Evolutionary conservation across 2,888 invertebrate species (phyloP).

Genomic region (Phymatocera aterrima): DNA sequence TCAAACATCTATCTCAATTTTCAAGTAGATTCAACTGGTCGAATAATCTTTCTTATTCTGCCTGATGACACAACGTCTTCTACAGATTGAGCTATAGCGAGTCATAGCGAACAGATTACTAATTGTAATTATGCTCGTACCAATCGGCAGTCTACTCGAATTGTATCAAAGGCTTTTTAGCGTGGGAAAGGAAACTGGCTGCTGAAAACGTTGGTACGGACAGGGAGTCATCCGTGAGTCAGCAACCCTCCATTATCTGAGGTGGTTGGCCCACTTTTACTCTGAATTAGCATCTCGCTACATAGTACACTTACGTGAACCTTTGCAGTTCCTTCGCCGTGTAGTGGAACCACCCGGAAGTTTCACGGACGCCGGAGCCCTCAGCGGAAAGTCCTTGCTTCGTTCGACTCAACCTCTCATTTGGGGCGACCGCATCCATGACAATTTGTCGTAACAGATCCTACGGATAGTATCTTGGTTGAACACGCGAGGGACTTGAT

Average conservation of each 20-base stretch:
- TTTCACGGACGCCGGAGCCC: conserved; percentile 19
- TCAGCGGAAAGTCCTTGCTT: conserved; percentile 3
- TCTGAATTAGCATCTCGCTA: conserved; percentile 43
- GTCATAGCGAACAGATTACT: not conserved
- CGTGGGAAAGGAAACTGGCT: not conserved
- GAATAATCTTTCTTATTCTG: not conserved
- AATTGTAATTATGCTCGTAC: conserved; percentile 7
- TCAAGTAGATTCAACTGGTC: not conserved
- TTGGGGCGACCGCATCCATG: not conserved
- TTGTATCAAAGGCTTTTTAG: not conserved
- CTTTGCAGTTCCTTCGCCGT: conserved; percentile 12
- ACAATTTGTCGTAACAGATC: conserved; percentile 17
- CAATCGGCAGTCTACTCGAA: not conserved
- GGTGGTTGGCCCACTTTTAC: conserved; percentile 44
- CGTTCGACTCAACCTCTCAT: conserved; percentile 1
- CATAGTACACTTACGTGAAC: conserved; percentile 6
- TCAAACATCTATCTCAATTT: not conserved
- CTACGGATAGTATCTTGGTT: not conserved
- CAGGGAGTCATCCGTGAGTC: conserved; percentile 30
- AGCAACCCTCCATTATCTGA: conserved; percentile 46
- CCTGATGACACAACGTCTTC: not conserved
- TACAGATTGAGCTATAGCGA: not conserved
- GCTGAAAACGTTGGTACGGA: conserved; percentile 8
- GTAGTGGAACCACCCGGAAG: conserved; percentile 21
- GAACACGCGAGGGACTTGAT: not conserved